Percentiles rank a stretch among this genome's conserved stretches.
These are phyloP conservation scores for Sylvilagus floridanus DNA, from an alignment of 2,797 vertebrate species.

Conservation along the genomic window DNA sequence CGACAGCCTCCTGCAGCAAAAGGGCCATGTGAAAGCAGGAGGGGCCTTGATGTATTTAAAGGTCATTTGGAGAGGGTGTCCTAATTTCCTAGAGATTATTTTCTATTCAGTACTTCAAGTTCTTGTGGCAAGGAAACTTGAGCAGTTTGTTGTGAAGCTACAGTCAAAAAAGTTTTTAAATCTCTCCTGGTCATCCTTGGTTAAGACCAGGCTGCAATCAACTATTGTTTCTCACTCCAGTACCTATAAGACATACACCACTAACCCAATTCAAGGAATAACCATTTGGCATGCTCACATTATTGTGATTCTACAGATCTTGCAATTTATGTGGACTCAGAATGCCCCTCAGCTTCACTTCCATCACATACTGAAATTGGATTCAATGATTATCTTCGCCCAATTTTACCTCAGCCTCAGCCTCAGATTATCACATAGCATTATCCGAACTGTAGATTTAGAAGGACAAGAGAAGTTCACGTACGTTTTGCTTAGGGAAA, in stretches of 20 bases:
- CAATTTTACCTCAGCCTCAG: constrained; percentile 2
- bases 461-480: not conserved
- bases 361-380: not conserved
- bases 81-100: not conserved
- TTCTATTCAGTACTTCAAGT: not conserved
- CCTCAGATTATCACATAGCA: not conserved
- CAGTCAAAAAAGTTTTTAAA: not conserved
- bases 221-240: not conserved
- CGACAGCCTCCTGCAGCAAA: not conserved
- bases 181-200: not conserved
- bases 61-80: not conserved
- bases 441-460: not conserved
- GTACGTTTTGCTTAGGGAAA: not conserved
- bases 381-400: constrained; percentile 19
- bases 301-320: not conserved
- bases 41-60: not conserved
- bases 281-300: not conserved
- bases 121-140: not conserved
- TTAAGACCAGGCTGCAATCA: not conserved
- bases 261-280: not conserved
- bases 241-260: not conserved
- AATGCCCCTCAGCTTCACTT: not conserved
- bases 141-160: not conserved
- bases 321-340: not conserved
- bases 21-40: not conserved